Base-by-base conservation (phyloP, 2,888 invertebrate genomes). In the Pheosia gnoma region DNA sequence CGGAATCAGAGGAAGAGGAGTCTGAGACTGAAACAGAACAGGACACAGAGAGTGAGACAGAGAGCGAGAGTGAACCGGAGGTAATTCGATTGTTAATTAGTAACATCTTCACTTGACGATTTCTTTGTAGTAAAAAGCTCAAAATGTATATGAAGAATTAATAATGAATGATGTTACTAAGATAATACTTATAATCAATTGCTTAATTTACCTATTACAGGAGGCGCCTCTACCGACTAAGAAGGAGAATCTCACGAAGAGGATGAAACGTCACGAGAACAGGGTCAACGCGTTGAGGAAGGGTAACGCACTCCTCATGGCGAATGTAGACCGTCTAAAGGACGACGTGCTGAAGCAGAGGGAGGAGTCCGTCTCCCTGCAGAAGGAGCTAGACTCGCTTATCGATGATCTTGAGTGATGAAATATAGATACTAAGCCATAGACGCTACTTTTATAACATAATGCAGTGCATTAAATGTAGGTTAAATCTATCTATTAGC, bases 301-400 rank as follows among this genome's bases (percentile, higher is more conserved):
- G 83, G 97, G 98, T 71, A 98, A 98, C 81, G 97, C 97, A 67
- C 94, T 98, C 74, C 94, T 98, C 10, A 97, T 97, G 91, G 97
- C 98, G 0, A 98, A 98, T 83, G 97, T 98, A 0, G 98, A 98
- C 86, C 94, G 97, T 79, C 90, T 98, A 63, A 97, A 97, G 85
- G 98, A 98, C 83, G 97, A 98, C 82, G 95, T 98, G 56, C 95
- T 96, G 60, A 97, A 97, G 81, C 97, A 97, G 76, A 96, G 97
- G 75, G 97, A 97, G 77, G 95, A 96, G 87, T 97, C 97, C 7
- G 93, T 95, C 57, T 94, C 95, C 53, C 89, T 98, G 57, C 96
- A 98, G 88, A 96, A 97, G 78, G 98, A 98, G 87, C 90, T 98
- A 66, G 97, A 98, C 86, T 97, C 97, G 5, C 96, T 98, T 37